Evolutionary conservation across 2,797 vertebrate genomes (phyloP).

Genomic region (Tapera naevia): DNA sequence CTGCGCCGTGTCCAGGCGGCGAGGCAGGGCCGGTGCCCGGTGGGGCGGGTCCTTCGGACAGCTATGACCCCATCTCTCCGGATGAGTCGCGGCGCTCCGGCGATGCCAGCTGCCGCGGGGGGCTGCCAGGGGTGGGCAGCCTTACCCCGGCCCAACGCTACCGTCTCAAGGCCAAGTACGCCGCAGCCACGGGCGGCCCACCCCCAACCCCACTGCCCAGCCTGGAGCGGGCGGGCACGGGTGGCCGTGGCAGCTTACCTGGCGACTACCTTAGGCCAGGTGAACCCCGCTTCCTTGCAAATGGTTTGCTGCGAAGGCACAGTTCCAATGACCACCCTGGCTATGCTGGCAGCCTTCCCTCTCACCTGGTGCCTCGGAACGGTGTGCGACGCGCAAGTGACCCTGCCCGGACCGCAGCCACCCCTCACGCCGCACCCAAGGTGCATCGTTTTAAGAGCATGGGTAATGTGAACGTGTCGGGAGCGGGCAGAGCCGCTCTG

Average conservation of each 20-base stretch:
- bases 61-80: slow-evolving; percentile 62
- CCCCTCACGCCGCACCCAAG: slow-evolving; percentile 72
- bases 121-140: slow-evolving; percentile 83
- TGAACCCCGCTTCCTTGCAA: slow-evolving; percentile 77
- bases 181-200: slow-evolving; percentile 88
- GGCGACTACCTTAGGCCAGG: slow-evolving; percentile 78
- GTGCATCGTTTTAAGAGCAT: slow-evolving; percentile 80
- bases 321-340: slow-evolving; percentile 83
- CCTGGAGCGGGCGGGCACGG: slow-evolving; percentile 76
- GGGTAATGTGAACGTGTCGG: slow-evolving; percentile 78
- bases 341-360: slow-evolving; percentile 80
- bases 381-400: slow-evolving; percentile 75
- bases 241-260: slow-evolving; percentile 64
- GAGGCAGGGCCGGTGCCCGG: slow-evolving; percentile 73
- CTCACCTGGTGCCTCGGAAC: slow-evolving; percentile 81
- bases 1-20: slow-evolving; percentile 81
- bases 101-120: slow-evolving; percentile 71
- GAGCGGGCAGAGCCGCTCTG: slow-evolving; percentile 66
- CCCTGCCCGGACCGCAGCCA: slow-evolving; percentile 81
- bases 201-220: slow-evolving; percentile 86
- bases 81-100: slow-evolving; percentile 77
- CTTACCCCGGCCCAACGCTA: slow-evolving; percentile 92
- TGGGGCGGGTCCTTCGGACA: background rate
- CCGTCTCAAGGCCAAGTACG: slow-evolving; percentile 90
- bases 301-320: slow-evolving; percentile 78